These are phyloP conservation scores for Acanthopleura granulata DNA, from an alignment of 2,888 invertebrate genomes.

Conservation along the genomic window DNA sequence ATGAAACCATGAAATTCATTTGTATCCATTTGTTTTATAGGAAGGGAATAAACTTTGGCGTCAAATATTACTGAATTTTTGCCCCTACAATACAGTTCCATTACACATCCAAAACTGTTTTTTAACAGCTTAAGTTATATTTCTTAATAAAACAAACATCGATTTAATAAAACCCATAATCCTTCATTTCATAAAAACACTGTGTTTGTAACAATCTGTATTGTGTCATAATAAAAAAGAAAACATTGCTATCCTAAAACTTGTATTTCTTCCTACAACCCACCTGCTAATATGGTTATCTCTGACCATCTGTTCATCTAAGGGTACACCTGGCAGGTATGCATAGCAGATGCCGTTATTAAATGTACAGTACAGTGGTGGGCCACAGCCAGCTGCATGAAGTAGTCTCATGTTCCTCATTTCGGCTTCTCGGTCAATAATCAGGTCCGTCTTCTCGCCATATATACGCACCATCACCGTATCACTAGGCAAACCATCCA, in stretches of 20 bases:
- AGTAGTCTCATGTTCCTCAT: conserved; percentile 72
- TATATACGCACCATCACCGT: conserved; percentile 90
- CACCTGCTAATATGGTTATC: conserved; percentile 47
- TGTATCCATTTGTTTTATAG: too few relatives aligned
- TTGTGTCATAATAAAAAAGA: background rate
- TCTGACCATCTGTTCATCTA: conserved; percentile 63
- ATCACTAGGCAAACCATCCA: conserved; percentile 73
- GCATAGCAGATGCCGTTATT: conserved; percentile 94
- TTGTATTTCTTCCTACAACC: background rate
- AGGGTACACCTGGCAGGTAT: conserved; percentile 78
- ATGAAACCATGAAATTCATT: too few relatives aligned
- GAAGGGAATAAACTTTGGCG: too few relatives aligned
- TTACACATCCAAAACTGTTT: too few relatives aligned
- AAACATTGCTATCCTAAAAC: background rate
- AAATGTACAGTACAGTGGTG: conserved; percentile 90
- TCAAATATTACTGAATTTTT: too few relatives aligned
- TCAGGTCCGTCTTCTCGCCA: conserved; percentile 91
- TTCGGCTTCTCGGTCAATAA: conserved; percentile 90
- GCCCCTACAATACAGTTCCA: too few relatives aligned
- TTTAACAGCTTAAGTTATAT: too few relatives aligned
- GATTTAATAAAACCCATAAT: too few relatives aligned
- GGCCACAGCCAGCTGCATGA: conserved; percentile 82
- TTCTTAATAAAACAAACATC: too few relatives aligned
- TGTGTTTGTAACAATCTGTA: background rate
- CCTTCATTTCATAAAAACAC: background rate